Conservation (phyloP, 2,888 invertebrate species). For the Drosophila birchii region DNA sequence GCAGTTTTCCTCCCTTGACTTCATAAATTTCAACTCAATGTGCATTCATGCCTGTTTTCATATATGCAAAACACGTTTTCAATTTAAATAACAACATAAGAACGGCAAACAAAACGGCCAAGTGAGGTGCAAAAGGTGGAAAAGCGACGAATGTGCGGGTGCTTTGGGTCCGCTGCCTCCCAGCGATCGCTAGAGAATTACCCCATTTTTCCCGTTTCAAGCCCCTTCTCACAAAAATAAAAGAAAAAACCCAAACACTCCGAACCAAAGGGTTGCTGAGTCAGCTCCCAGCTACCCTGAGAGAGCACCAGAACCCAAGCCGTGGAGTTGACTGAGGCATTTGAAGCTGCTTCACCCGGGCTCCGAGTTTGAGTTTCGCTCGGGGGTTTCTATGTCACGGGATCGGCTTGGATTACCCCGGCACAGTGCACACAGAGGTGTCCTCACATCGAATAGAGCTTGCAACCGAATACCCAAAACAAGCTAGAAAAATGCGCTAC, state of each 20-base stretch:
- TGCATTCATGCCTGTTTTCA: slow-evolving; percentile 51
- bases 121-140: slow-evolving; percentile 35
- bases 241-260: background rate
- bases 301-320: slow-evolving; percentile 6
- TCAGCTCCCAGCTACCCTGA: slow-evolving; percentile 61
- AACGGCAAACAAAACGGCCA: slow-evolving; percentile 27
- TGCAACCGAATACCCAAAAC: slow-evolving; percentile 72
- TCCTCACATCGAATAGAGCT: slow-evolving; percentile 25
- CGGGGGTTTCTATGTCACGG: slow-evolving; percentile 70
- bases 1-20: background rate
- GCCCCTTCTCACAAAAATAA: background rate
- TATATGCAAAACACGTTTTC: slow-evolving; percentile 80
- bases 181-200: slow-evolving; percentile 32
- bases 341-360: slow-evolving; percentile 33
- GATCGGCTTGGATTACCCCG: slow-evolving; percentile 60
- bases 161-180: slow-evolving; percentile 40
- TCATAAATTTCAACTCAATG: slow-evolving; percentile 19
- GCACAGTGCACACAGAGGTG: slow-evolving; percentile 28
- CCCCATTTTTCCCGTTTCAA: background rate
- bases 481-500: slow-evolving; percentile 75
- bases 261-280: slow-evolving; percentile 55
- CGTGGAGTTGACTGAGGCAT: slow-evolving; percentile 14
- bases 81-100: slow-evolving; percentile 62
- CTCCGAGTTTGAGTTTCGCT: slow-evolving; percentile 38
- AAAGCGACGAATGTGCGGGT: slow-evolving; percentile 56